These are phyloP conservation scores for Melanostoma mellinum DNA, from an alignment of 2,888 invertebrate genomes.

Conservation along the genomic window DNA sequence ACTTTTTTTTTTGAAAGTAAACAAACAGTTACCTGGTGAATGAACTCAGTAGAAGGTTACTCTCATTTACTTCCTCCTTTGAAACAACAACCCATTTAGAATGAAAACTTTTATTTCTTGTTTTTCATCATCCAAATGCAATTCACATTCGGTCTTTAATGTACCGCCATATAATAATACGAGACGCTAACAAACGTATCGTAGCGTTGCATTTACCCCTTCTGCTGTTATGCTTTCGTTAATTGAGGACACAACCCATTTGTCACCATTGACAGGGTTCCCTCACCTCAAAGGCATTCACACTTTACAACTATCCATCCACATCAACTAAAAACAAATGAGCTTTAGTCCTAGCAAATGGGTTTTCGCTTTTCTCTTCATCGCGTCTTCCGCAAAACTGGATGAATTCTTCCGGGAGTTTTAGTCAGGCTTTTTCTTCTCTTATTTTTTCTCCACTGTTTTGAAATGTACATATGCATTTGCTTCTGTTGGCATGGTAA, in stretches of 20 bases:
- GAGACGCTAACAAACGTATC: conserved; percentile 13
- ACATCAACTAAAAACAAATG: conserved; percentile 35
- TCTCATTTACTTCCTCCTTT: conserved; percentile 18
- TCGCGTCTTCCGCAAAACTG: conserved; percentile 26
- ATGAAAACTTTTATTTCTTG: conserved; percentile 7
- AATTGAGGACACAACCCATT: conserved; percentile 64
- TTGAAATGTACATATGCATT: too few species aligned
- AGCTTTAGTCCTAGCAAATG: conserved; percentile 61
- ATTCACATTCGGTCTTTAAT: conserved; percentile 47
- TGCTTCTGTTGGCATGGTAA: neutral
- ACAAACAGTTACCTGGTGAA: conserved; percentile 30
- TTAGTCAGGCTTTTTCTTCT: conserved; percentile 14
- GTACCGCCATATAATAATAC: conserved; percentile 3
- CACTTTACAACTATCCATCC: conserved; percentile 27
- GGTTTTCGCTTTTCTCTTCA: conserved; percentile 37
- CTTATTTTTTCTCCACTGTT: too few species aligned
- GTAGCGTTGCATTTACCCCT: conserved; percentile 37
- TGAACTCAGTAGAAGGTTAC: conserved; percentile 33
- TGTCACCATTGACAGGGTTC: conserved; percentile 69
- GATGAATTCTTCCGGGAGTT: conserved; percentile 55
- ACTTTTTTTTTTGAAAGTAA: conserved; percentile 27
- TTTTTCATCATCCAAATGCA: conserved; percentile 37
- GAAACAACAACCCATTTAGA: neutral
- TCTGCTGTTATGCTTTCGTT: conserved; percentile 10
- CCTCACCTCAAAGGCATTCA: conserved; percentile 55